Conservation (phyloP, 2,113 vertebrate genomes). For the Sander vitreus region DNA sequence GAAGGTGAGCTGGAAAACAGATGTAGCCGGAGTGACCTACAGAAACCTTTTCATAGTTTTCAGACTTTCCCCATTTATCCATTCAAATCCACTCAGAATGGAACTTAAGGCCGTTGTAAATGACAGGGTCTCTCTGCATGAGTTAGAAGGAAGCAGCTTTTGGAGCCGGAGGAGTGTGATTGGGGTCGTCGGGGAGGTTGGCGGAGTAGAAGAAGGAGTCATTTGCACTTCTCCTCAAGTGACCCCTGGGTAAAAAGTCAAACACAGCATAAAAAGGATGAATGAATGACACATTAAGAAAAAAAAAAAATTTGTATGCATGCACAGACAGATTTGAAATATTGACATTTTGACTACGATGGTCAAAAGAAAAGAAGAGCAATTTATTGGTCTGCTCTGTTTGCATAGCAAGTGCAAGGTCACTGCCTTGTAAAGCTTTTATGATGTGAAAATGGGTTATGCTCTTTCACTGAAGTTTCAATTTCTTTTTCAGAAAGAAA, state of each 20-base stretch:
- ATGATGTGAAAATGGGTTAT: neutral
- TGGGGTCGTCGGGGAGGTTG: slow-evolving; percentile 32
- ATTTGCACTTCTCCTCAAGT: slow-evolving; percentile 49
- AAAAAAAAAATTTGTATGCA: neutral
- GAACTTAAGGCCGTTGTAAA: slow-evolving; percentile 29
- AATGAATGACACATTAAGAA: neutral
- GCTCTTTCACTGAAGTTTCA: neutral
- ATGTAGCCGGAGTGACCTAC: slow-evolving; percentile 56
- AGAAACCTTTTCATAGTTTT: slow-evolving; percentile 63
- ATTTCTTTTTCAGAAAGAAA: neutral
- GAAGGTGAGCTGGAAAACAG: slow-evolving; percentile 64
- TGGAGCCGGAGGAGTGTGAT: slow-evolving; percentile 30
- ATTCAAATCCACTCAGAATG: slow-evolving; percentile 63
- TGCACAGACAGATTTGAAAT: neutral
- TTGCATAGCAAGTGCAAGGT: neutral
- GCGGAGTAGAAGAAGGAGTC: neutral
- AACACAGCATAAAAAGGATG: neutral
- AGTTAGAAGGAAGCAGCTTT: slow-evolving; percentile 26
- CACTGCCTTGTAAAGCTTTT: neutral
- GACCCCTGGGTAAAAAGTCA: slow-evolving; percentile 13
- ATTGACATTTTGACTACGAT: neutral
- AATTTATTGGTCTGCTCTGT: neutral
- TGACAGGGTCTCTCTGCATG: slow-evolving; percentile 22
- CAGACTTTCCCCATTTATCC: slow-evolving; percentile 61
- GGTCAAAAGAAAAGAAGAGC: neutral